Base-by-base conservation (phyloP, 2,888 invertebrate genomes). In the Tribolium freemani region DNA sequence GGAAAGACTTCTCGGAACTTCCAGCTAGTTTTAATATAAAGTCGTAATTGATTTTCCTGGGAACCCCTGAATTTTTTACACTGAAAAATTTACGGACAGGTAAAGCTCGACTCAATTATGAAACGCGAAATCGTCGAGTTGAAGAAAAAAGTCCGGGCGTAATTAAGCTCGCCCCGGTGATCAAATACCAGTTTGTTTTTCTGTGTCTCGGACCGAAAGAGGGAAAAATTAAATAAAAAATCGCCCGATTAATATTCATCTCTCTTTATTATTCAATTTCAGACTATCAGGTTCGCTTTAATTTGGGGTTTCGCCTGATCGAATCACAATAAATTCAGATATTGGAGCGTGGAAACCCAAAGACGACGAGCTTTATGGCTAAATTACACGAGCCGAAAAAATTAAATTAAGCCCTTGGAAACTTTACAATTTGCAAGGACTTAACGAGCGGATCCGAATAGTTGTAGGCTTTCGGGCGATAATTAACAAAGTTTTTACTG, bases 1-100 rank as follows among this genome's bases (percentile, higher is more conserved):
- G 13, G 67, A 57, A 67, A 57, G 31, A 48, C 30, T 67, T 67
- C 67, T 67, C 20, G 20, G 67, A 67, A 67, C 48, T 67, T 67
- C 48, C 67, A 31, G 57, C 56, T 56, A 67, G 57, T 57, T 57
- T 67, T 67, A 13, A 38, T 38, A 57, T 67, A 57, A 57, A 67
- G 57, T 67, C 6, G 56, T 57, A 57, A 67, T 67, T 67, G 67
- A 67, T 67, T 67, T 67, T 67, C 64, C 53, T 64, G 64, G 54
- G 64, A 64, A 26, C 26, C 26, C 4, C 26, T 26, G 26, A 26
- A 26, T 26, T 26, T 26, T 26, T 26, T 26, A 26, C 26, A 5
- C 26, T 26, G 26, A 26, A 26, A 26, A 26, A 26, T 26, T 3
- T 26, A 26, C 26, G 26, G 26, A 26, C 26, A 26, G 26, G 26